A percentile compares a stretch with the other conserved stretches of the same genome.
Evolutionary conservation across 2,797 vertebrate species (phyloP).

Genomic region (Chrosomus eos): DNA sequence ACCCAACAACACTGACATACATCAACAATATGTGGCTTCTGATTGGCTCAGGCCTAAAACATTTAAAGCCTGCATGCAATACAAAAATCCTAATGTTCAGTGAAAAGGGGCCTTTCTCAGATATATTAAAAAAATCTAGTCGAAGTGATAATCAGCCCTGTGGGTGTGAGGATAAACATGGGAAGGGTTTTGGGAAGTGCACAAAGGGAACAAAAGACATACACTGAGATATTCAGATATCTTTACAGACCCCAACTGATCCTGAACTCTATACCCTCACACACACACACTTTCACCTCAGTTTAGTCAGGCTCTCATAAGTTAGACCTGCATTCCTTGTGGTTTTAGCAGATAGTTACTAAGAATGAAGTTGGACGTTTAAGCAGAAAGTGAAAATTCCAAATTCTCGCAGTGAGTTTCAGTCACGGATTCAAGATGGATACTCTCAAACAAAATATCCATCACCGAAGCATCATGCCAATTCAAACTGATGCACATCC

Average conservation of each 20-base stretch:
- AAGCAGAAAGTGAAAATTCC: slow-evolving; percentile 78
- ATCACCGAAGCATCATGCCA: not conserved
- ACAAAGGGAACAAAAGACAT: slow-evolving; percentile 23
- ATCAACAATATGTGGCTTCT: not conserved
- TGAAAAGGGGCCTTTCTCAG: slow-evolving; percentile 5
- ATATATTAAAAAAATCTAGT: slow-evolving; percentile 10
- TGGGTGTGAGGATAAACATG: slow-evolving; percentile 26
- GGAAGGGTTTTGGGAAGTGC: not conserved
- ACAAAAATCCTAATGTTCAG: not conserved
- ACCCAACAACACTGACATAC: not conserved
- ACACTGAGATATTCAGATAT: slow-evolving; percentile 55
- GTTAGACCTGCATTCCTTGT: slow-evolving; percentile 74
- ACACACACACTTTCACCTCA: slow-evolving; percentile 57
- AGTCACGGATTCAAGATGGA: not conserved
- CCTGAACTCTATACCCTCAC: slow-evolving; percentile 65
- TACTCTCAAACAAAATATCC: not conserved
- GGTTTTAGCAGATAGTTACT: slow-evolving; percentile 84
- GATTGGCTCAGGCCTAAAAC: not conserved
- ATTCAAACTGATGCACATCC: not conserved
- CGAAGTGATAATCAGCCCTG: slow-evolving; percentile 27
- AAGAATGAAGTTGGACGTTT: slow-evolving; percentile 72
- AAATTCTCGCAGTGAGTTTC: slow-evolving; percentile 70
- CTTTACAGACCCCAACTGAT: slow-evolving; percentile 65
- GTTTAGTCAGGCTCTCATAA: slow-evolving; percentile 63
- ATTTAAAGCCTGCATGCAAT: not conserved